These are phyloP conservation scores for Nomada fabriciana DNA, from an alignment of 2,888 invertebrate species.

Conservation along the genomic window DNA sequence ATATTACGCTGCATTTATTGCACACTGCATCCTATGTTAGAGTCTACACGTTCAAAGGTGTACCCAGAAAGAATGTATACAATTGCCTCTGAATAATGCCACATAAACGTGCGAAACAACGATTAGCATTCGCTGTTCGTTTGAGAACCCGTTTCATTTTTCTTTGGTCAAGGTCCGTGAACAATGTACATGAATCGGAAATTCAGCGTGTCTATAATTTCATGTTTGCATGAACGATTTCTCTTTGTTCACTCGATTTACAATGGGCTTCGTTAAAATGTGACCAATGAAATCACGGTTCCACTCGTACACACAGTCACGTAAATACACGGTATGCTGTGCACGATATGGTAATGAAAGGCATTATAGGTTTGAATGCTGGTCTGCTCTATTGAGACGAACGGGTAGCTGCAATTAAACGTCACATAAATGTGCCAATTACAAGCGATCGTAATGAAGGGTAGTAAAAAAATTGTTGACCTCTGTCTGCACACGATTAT, in stretches of 20 bases:
- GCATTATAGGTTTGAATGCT: conserved; percentile 40
- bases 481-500: not conserved
- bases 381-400: conserved; percentile 29
- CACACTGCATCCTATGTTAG: too few relatives aligned
- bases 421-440: conserved; percentile 56
- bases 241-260: conserved; percentile 39
- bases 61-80: not conserved
- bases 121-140: not conserved
- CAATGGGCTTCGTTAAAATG: conserved; percentile 63
- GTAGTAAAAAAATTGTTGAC: conserved; percentile 1
- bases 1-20: too few relatives aligned
- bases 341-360: conserved; percentile 49
- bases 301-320: not conserved
- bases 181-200: not conserved
- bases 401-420: conserved; percentile 56
- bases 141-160: not conserved
- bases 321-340: conserved; percentile 20
- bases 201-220: conserved; percentile 22
- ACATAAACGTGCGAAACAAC: not conserved
- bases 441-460: conserved; percentile 34
- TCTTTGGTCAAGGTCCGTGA: conserved; percentile 2
- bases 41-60: not conserved
- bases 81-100: not conserved
- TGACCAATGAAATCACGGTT: conserved; percentile 16
- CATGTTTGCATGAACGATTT: not conserved